Conservation (phyloP, 2,888 invertebrate species). For the Dryococelus australis region DNA sequence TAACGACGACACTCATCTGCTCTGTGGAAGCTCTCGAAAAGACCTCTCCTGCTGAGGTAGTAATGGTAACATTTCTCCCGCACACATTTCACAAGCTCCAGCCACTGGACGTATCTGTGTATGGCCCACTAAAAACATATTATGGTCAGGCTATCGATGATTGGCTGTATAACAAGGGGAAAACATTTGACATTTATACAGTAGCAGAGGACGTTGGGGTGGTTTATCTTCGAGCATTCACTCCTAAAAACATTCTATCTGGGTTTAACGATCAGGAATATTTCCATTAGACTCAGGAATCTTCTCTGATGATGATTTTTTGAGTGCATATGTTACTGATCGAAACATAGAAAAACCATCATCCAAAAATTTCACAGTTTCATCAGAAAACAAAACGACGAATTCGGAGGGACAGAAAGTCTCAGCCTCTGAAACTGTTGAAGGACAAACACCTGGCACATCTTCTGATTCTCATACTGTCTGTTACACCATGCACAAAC, state of each 20-base stretch:
- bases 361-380: background rate
- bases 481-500: background rate
- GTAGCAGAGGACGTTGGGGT: constrained; percentile 18
- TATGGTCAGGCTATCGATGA: constrained; percentile 36
- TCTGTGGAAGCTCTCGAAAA: constrained; percentile 24
- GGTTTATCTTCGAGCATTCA: constrained; percentile 18
- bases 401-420: too few species aligned
- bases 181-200: constrained; percentile 7
- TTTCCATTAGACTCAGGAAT: constrained; percentile 10
- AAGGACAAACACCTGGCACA: background rate
- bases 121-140: constrained; percentile 37
- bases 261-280: background rate
- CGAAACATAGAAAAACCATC: background rate
- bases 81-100: too few species aligned
- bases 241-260: constrained; percentile 11
- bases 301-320: constrained; percentile 20
- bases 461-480: background rate
- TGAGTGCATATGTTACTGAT: too few species aligned
- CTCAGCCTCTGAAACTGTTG: background rate
- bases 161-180: background rate
- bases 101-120: constrained; percentile 36
- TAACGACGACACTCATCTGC: background rate
- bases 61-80: too few species aligned
- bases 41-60: constrained; percentile 21
- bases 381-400: background rate